Evolutionary conservation across 2,113 vertebrate species (phyloP), one percentile per base, ranked within the genome.

Genomic region (Burhinus bistriatus): DNA sequence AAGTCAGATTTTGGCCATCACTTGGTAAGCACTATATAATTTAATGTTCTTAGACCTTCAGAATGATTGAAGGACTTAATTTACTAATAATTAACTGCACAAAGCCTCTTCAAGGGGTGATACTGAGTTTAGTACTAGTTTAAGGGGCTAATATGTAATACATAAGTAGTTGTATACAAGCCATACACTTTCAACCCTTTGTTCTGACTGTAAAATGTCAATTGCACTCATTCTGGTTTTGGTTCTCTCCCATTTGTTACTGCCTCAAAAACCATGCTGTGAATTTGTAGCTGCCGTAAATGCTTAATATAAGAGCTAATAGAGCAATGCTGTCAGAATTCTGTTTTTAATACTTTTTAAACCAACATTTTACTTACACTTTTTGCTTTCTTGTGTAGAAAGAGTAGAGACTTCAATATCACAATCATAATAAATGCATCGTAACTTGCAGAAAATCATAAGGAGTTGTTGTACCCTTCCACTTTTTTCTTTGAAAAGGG

Each of bases 261-360:
- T 79, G 93, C 92, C 94, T 98, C 95, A 97, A 94, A 98, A 98
- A 86, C 51, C 86, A 95, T 71, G 94, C 97, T 97, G 95, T 96
- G 97, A 98, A 98, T 98, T 97, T 97, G 94, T 95, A 91, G 91
- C 79, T 97, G 97, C 94, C 88, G 93, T 97, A 98, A 98, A 97
- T 96, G 94, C 97, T 98, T 98, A 97, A 98, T 97, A 82, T 95
- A 97, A 97, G 81, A 96, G 81, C 94, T 98, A 97, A 98, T 96
- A 97, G 95, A 96, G 95, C 89, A 96, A 47, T 97, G 91, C 94
- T 97, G 96, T 96, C 96, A 97, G 95, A 97, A 97, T 94, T 97
- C 89, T 95, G 79, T 76, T 87, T 97, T 98, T 93, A 97, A 97
- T 95, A 97, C 73, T 91, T 97, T 96, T 95, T 91, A 98, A 98